Conservation (phyloP, 2,888 invertebrate genomes). For the Phyto melanocephala region DNA sequence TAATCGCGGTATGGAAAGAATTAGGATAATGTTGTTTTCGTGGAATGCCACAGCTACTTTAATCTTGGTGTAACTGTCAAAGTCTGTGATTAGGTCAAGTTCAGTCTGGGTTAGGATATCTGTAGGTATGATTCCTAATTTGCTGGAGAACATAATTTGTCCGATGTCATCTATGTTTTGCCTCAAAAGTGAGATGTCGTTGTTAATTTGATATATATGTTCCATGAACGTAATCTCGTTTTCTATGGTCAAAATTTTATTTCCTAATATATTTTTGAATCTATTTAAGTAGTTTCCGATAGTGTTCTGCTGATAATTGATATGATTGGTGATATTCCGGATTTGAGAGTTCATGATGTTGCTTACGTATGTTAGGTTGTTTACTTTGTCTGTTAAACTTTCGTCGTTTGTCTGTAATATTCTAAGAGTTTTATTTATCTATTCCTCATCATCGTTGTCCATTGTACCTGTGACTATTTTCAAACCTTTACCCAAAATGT, state of each 20-base stretch:
- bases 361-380: neutral
- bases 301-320: neutral
- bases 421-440: neutral
- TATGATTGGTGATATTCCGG: neutral
- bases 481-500: neutral
- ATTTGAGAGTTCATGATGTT: neutral
- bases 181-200: neutral
- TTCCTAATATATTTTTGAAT: neutral
- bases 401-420: neutral
- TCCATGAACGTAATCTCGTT: neutral
- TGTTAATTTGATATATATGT: neutral
- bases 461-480: neutral
- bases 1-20: constrained; percentile 32
- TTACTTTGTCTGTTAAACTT: neutral
- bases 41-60: constrained; percentile 46
- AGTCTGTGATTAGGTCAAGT: constrained; percentile 56
- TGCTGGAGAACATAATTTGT: constrained; percentile 59
- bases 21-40: constrained; percentile 34
- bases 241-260: neutral
- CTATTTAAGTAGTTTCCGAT: neutral
- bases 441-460: too few species aligned
- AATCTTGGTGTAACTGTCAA: constrained; percentile 52
- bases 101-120: constrained; percentile 53
- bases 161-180: constrained; percentile 41
- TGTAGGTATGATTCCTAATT: constrained; percentile 59